Percentiles rank a stretch among this genome's conserved stretches.
Evolutionary conservation across 1,140 invertebrate genomes (phyloP).

Genomic region (Popillia japonica): DNA sequence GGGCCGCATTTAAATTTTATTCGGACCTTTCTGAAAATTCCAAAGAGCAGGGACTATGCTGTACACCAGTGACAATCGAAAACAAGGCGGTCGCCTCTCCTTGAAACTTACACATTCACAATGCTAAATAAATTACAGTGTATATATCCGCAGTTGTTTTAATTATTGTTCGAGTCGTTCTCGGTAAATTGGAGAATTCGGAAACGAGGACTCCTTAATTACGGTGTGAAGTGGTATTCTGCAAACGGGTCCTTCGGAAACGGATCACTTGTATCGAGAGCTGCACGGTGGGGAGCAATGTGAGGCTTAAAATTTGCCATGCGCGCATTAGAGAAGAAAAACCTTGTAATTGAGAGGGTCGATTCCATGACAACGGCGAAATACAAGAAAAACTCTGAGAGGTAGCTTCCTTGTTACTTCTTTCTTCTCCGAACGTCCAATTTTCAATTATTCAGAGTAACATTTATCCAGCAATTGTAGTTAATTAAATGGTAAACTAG

Average conservation of each 20-base stretch:
- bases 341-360: slow-evolving; percentile 1
- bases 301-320: neutral
- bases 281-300: neutral
- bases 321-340: neutral
- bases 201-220: slow-evolving; percentile 5
- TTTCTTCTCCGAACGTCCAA: neutral
- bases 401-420: neutral
- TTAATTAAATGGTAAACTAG: slow-evolving; percentile 2
- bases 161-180: slow-evolving; percentile 6
- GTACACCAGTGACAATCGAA: neutral
- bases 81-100: slow-evolving; percentile 4
- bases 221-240: neutral
- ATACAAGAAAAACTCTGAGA: neutral
- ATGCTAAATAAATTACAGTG: slow-evolving; percentile 12
- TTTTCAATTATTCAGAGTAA: slow-evolving; percentile 1
- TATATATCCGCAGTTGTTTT: slow-evolving; percentile 15
- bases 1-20: slow-evolving; percentile 14
- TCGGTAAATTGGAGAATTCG: slow-evolving; percentile 18
- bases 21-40: slow-evolving; percentile 5
- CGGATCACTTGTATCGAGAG: neutral
- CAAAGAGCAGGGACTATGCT: neutral
- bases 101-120: neutral
- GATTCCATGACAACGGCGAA: neutral
- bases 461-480: neutral
- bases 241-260: neutral